Base-by-base conservation (phyloP, 2,797 vertebrate genomes). In the Mustela erminea region DNA sequence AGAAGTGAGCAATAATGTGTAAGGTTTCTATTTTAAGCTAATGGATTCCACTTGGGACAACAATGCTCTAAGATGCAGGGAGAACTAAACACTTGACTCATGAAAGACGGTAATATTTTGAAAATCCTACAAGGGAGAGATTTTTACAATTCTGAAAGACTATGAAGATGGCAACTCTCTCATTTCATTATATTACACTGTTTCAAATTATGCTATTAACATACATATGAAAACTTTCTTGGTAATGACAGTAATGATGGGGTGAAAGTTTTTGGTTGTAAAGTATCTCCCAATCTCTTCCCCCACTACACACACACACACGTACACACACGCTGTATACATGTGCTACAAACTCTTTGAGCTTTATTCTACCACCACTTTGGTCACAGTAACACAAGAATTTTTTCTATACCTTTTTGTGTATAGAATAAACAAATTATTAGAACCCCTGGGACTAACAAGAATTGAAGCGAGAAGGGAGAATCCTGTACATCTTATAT, bases 21-120 rank as follows among this genome's bases (percentile, higher is more conserved):
- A 77, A 43, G 62, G 13, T 20, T 80, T 95, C 17, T 70, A 64
- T 96, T 91, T 78, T 80, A 80, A 95, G 46, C n/a, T 35, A 75
- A 27, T 64, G 15, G 60, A 70, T 87, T 80, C 52, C 46, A 80
- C n/a, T 81, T 96, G 46, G 84, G 32, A 66, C 35, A 81, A 38
- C 9, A 75, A 66, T 93, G n/a, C 7, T 95, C 66, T 93, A 46
- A 94, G 5, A 54, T 93, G 23, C 13, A 56, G 0, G 70, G 41
- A 87, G 29, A 95, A 56, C 25, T 32, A 93, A 87, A 78, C 5
- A 80, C 12, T 77, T 96, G 83, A 87, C 29, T 70, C 3, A 49
- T 68, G 66, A 68, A 92, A 72, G 6, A 68, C 41, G 12, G 29
- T 84, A 87, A 21, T 78, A 35, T 92, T 93, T 91, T 75, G 32